phyloP scores from a whole-genome alignment of 2,888 invertebrate genomes.

The Myathropa florea region DNA sequence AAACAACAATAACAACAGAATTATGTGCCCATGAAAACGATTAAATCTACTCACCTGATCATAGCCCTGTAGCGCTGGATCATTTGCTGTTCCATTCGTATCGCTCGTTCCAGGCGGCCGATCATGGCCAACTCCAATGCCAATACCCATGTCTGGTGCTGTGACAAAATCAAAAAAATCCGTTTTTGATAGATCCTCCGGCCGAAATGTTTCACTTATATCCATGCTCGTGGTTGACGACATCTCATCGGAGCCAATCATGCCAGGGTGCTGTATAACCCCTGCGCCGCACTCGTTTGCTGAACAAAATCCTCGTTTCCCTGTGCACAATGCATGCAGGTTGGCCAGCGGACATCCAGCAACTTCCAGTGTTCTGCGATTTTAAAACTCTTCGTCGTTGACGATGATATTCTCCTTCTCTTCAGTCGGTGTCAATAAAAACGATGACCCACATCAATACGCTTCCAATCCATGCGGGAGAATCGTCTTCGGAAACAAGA shows the following conservation, averaged over 20 bases:
- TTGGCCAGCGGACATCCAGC: conserved; percentile 6
- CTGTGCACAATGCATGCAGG: conserved; percentile 50
- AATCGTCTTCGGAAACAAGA: conserved; percentile 5
- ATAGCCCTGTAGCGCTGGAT: conserved; percentile 80
- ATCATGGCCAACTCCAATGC: conserved; percentile 76
- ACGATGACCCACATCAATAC: conserved; percentile 49
- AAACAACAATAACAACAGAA: background rate
- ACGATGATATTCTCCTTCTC: conserved; percentile 7
- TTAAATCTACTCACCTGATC: conserved; percentile 77
- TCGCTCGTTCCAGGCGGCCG: conserved; percentile 74
- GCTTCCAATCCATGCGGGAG: conserved; percentile 58
- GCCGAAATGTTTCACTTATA: conserved; percentile 89
- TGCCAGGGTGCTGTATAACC: conserved; percentile 65
- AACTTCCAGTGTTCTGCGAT: background rate
- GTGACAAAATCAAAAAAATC: conserved; percentile 95
- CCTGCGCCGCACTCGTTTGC: conserved; percentile 7
- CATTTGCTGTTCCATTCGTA: conserved; percentile 73
- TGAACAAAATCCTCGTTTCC: conserved; percentile 11
- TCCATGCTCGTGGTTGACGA: conserved; percentile 85
- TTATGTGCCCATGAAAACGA: background rate
- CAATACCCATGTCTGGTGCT: conserved; percentile 85
- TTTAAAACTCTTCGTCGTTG: background rate
- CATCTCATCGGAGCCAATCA: conserved; percentile 81
- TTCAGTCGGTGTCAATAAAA: conserved; percentile 53
- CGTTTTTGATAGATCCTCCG: conserved; percentile 91